phyloP scores from a whole-genome alignment of 2,113 vertebrate genomes.

The Tetrax tetrax region DNA sequence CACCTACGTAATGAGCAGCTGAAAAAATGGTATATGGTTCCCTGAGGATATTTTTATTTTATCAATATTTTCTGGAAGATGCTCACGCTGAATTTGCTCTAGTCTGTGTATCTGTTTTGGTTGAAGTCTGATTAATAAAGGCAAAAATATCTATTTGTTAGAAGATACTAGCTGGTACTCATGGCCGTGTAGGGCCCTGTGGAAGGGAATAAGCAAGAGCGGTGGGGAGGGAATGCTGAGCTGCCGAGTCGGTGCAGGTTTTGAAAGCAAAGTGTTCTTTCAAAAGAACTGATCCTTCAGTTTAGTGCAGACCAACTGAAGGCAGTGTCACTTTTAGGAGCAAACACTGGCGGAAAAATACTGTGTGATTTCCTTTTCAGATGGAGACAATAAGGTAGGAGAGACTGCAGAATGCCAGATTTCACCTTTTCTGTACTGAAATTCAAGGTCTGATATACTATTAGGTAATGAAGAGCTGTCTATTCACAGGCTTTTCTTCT shows the following conservation, averaged over 20 bases:
- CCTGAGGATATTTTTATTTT: not conserved
- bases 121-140: not conserved
- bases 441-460: not conserved
- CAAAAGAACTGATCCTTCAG: not conserved
- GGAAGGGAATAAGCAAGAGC: not conserved
- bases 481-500: not conserved
- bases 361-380: not conserved
- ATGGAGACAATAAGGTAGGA: not conserved
- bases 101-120: not conserved
- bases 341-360: constrained; percentile 6
- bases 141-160: not conserved
- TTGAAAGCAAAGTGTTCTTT: not conserved
- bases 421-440: not conserved
- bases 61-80: not conserved
- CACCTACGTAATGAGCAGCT: not conserved
- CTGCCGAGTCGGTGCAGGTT: fast-evolving
- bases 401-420: not conserved
- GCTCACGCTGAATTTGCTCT: not conserved
- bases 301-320: not conserved
- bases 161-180: not conserved
- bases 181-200: not conserved
- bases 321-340: not conserved
- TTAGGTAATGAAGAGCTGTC: not conserved
- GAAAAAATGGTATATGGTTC: not conserved
- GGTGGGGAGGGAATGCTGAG: not conserved